Base-by-base conservation (phyloP, 2,113 vertebrate genomes). In the Nycticryphes semicollaris region DNA sequence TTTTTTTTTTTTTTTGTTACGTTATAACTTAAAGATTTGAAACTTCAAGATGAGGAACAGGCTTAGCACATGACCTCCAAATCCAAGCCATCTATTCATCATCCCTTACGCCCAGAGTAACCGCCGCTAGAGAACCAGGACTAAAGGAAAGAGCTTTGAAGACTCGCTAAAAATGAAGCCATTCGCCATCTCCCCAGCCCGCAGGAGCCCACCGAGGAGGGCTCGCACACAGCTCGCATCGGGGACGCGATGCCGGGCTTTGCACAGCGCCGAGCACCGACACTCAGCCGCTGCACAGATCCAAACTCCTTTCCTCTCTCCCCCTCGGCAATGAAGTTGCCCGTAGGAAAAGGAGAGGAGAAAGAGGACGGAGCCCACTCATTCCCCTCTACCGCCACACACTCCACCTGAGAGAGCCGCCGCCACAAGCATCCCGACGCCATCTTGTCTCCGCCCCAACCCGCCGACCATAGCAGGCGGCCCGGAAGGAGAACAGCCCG, bases 321-420 rank as follows among this genome's bases (percentile, higher is more conserved):
- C 54, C 50, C 33, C 41, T 74, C 41, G 7, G 56, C 18, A 15
- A 10, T 1, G 45, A 70, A 53, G 20, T 14, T 2, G 1, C 59
- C 59, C 13, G 7, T 64, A 48, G 14, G 28, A 27, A 35, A 67
- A 13, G 18, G 17, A 13, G 8, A 45, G 1, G 7, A 56, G 3
- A 0, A 73, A 8, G 10, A 45, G 31, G 7, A 37, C 0, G 3
- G 4, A 3, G 3, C 3, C 13, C 7, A 1, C 16, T 3, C 35
- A 2, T 9, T 15, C 51, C 31, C 31, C 14, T 8, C 6, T 13
- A 33, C 59, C n/a, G 5, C 70, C 67, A 7, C 60, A 17, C 64
- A 13, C 3, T 54, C 87, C 81, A 98, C 98, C 98, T 98, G 97
- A 28, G 95, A 94, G 0, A 97, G 21, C 30, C 93, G 72, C 89